Evolutionary conservation across 2,797 vertebrate species (phyloP).

Genomic region (Leuciscus waleckii): DNA sequence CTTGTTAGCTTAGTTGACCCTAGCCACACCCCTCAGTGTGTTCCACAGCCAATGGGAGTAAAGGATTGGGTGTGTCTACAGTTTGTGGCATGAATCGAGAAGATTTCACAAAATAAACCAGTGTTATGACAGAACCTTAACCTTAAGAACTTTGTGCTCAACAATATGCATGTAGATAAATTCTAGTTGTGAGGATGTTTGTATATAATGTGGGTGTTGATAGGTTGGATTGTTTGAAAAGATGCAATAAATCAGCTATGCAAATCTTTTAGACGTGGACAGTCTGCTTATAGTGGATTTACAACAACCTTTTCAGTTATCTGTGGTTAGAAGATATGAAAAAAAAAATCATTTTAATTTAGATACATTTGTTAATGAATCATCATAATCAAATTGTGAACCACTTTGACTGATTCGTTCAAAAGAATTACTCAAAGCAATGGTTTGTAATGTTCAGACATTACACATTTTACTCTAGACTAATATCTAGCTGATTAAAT

Average conservation of each 20-base stretch:
- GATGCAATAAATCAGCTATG: background rate
- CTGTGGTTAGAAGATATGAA: background rate
- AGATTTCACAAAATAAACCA: conserved; percentile 57
- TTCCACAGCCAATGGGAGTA: conserved; percentile 38
- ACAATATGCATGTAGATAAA: background rate
- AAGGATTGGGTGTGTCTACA: conserved; percentile 38
- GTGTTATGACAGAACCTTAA: conserved; percentile 58
- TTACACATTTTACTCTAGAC: background rate
- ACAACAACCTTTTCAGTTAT: background rate
- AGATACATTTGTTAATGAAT: conserved; percentile 7
- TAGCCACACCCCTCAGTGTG: conserved; percentile 32
- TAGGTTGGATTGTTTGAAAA: background rate
- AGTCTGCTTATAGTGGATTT: background rate
- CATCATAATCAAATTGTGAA: background rate
- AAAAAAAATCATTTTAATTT: background rate
- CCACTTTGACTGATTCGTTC: background rate
- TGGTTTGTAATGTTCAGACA: conserved; percentile 20
- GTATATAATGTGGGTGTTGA: background rate
- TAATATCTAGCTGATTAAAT: conserved; percentile 32
- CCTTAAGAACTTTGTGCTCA: background rate
- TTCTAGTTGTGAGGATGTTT: background rate
- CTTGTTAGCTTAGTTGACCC: conserved; percentile 7
- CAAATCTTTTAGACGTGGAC: background rate
- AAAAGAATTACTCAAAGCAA: conserved; percentile 4
- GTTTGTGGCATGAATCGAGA: conserved; percentile 45